Conservation (phyloP, 2,888 invertebrate genomes). For the Eulithis testata region DNA sequence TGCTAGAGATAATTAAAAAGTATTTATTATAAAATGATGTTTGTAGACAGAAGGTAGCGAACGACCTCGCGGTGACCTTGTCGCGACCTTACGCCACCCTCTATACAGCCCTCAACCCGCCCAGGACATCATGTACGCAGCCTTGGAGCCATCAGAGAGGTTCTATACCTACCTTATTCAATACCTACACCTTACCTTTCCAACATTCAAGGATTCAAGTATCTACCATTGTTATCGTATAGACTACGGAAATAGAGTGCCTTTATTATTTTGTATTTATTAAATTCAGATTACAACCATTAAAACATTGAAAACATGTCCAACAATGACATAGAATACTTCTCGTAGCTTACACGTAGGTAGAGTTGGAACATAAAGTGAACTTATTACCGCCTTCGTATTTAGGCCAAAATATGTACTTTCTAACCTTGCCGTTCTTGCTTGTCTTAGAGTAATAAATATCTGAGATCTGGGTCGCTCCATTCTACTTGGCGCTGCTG, state of each 20-base stretch:
- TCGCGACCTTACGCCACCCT: constrained; percentile 62
- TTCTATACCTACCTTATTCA: constrained; percentile 46
- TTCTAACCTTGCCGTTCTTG: constrained; percentile 46
- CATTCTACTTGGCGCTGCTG: constrained; percentile 46
- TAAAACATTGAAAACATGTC: neutral
- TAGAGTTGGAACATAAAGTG: constrained; percentile 29
- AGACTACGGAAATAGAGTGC: neutral
- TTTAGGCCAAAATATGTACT: constrained; percentile 46
- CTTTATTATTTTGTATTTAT: too few relatives aligned
- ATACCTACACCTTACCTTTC: constrained; percentile 39
- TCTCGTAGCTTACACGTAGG: neutral
- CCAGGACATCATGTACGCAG: constrained; percentile 64
- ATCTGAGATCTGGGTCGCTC: constrained; percentile 51
- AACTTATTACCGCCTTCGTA: constrained; percentile 42
- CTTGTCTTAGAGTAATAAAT: constrained; percentile 45
- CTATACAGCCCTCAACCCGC: constrained; percentile 49
- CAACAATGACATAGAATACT: constrained; percentile 9
- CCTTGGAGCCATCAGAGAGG: constrained; percentile 67
- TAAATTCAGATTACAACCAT: too few relatives aligned
- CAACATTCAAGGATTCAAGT: constrained; percentile 20
- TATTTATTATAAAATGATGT: constrained; percentile 55
- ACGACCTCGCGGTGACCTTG: constrained; percentile 70
- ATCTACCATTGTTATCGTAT: constrained; percentile 12
- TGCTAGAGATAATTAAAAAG: constrained; percentile 40
- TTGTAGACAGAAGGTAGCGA: constrained; percentile 56